These are phyloP conservation scores for Muschampia plurimacula DNA, from an alignment of 2,888 invertebrate genomes.

Conservation along the genomic window DNA sequence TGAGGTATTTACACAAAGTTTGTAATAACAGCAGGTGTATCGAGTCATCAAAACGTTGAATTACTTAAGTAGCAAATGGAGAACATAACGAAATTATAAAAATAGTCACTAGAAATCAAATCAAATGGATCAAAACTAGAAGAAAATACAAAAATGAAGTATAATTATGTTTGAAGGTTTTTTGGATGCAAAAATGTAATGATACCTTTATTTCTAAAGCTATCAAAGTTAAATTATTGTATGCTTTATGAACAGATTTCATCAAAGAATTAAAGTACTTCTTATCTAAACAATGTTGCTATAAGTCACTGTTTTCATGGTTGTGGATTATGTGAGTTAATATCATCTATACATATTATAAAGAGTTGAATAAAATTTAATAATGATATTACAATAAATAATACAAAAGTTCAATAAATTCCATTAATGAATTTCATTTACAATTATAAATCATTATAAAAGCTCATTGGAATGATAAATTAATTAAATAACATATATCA, in stretches of 20 bases:
- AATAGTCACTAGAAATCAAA: not conserved
- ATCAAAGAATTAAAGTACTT: too few species aligned
- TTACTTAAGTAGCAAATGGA: not conserved
- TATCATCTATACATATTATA: not conserved
- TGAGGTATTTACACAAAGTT: slow-evolving; percentile 75
- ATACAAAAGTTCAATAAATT: slow-evolving; percentile 16
- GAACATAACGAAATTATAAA: slow-evolving; percentile 2
- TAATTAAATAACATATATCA: slow-evolving; percentile 44
- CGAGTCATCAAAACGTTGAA: not conserved
- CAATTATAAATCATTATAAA: slow-evolving; percentile 43
- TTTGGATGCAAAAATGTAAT: too few species aligned
- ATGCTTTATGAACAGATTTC: too few species aligned
- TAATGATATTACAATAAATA: not conserved
- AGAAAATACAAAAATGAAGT: not conserved
- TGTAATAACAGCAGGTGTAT: slow-evolving; percentile 21
- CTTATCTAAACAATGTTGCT: too few species aligned
- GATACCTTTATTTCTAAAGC: too few species aligned
- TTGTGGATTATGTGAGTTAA: too few species aligned
- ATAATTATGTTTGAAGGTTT: not conserved
- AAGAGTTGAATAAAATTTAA: not conserved
- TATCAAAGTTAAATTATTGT: too few species aligned
- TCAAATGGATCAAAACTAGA: not conserved
- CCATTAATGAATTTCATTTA: slow-evolving; percentile 20
- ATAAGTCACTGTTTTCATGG: too few species aligned
- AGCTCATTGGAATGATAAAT: slow-evolving; percentile 55